Conservation (phyloP, 2,797 vertebrate genomes). For the Ctenopoma multispine region DNA sequence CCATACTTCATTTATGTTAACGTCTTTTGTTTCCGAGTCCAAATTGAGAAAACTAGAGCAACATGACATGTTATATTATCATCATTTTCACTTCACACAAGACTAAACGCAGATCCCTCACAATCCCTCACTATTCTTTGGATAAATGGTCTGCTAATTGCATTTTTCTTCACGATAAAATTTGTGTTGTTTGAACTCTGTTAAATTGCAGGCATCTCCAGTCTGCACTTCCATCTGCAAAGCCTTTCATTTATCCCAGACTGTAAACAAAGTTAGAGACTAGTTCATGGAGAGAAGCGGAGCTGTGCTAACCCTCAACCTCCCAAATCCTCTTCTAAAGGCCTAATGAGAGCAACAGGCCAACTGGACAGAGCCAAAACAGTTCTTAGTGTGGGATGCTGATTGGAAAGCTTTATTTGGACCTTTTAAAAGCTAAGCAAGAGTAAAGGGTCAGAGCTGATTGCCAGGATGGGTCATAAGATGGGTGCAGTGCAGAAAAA, state of each 20-base stretch:
- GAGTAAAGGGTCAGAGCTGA: constrained; percentile 17
- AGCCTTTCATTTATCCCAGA: constrained; percentile 40
- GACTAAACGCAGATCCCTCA: background rate
- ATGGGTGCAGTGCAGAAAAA: constrained; percentile 13
- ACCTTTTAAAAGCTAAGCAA: constrained; percentile 18
- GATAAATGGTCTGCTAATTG: constrained; percentile 27
- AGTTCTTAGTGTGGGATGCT: constrained; percentile 41
- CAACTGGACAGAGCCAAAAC: constrained; percentile 39
- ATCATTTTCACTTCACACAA: background rate
- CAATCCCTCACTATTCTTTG: constrained; percentile 1
- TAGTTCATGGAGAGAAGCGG: constrained; percentile 47
- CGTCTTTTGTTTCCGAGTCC: background rate
- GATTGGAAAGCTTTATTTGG: constrained; percentile 24
- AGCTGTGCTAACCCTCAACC: constrained; percentile 33
- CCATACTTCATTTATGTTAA: background rate
- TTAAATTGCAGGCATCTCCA: constrained; percentile 1
- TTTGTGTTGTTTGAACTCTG: background rate
- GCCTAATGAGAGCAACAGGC: constrained; percentile 57
- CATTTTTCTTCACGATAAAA: constrained; percentile 25
- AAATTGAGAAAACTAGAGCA: background rate
- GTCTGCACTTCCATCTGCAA: constrained; percentile 11
- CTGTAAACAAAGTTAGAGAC: constrained; percentile 65
- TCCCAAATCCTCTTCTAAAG: constrained; percentile 31
- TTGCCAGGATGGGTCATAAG: constrained; percentile 20
- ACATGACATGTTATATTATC: background rate